Evolutionary conservation across 1,140 invertebrate genomes (phyloP).

Genomic region (Heliothis subflexa): DNA sequence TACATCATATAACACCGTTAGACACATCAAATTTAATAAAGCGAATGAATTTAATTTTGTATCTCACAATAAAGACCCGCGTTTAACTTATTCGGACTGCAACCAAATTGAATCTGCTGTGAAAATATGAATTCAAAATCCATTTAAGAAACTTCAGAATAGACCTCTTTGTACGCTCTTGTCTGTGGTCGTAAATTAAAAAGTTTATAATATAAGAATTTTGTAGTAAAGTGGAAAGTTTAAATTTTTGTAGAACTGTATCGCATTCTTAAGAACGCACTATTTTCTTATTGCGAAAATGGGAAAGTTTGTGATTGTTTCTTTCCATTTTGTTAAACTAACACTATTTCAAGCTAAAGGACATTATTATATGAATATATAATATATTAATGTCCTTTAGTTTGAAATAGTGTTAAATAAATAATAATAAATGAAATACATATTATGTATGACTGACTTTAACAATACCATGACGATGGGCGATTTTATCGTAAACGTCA

Average conservation of each 20-base stretch:
- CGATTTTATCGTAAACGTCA: too few species aligned
- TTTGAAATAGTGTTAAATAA: too few species aligned
- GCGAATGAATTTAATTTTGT: conserved; percentile 6
- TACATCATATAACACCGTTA: neutral
- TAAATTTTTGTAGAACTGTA: neutral
- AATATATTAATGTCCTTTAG: too few species aligned
- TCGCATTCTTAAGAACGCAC: conserved; percentile 14
- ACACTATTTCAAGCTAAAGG: too few species aligned
- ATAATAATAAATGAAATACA: too few species aligned
- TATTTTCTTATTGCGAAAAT: conserved; percentile 30
- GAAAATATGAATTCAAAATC: conserved; percentile 46
- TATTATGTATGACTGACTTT: too few species aligned
- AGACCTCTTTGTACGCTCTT: conserved; percentile 40
- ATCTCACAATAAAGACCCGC: neutral
- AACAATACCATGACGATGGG: too few species aligned
- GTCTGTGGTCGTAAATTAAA: conserved; percentile 47
- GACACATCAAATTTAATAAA: conserved; percentile 14
- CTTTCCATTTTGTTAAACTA: neutral
- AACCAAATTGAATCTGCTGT: conserved; percentile 45
- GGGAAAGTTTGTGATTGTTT: conserved; percentile 1
- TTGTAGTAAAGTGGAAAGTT: conserved; percentile 40
- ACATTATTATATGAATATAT: too few species aligned
- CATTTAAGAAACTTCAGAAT: conserved; percentile 46
- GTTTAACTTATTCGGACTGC: conserved; percentile 24
- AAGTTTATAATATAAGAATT: conserved; percentile 38